Base-by-base conservation (phyloP, 92 coral and sea anemone species). In the Pocillopora meandrina region DNA sequence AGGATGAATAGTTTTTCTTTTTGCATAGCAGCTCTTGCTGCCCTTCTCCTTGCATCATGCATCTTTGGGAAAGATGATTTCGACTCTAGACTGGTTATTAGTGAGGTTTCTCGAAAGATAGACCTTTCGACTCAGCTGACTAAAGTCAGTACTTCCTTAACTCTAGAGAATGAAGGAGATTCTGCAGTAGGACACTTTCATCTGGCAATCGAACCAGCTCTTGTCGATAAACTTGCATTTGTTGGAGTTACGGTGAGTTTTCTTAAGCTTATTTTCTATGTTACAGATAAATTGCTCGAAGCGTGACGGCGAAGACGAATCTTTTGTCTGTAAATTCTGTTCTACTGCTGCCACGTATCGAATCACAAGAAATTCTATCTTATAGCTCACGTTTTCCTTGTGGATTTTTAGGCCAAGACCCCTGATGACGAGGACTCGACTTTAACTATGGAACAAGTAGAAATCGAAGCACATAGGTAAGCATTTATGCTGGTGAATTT, bases 91-190 rank as follows among this genome's bases (percentile, higher is more conserved):
- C 83, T 97, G 63, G 75, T 86, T 59, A 87, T 89, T 77, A 90
- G 87, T 80, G 93, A 91, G 89, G 98, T 91, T 87, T 91, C 96
- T 87, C 95, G 99, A 47, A 92, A 95, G 90, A 97, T 97, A 88
- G 99, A 97, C 84, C 93, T 97, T 76, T 77, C 98, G 34, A 88
- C 95, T 13, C 99, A 97, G 81, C 83, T 95, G 16, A 92, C 92
- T 13, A 97, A 95, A 91, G 83, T 90, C 87, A 91, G 93, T 75
- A 89, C 96, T 33, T 82, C 94, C 61, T 63, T 97, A 31, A 90
- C 96, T 17, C 88, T 97, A 66, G 95, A 95, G 78, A 97, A 97
- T 91, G 91, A 87, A 80, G 99, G 98, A 62, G 97, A 91, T 87
- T 79, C 95, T 72, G 66, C 95, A 12, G 80, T 85, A 14, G 86